Base-by-base conservation (phyloP, 1,140 invertebrate species). In the Probaryconus sp. region DNA sequence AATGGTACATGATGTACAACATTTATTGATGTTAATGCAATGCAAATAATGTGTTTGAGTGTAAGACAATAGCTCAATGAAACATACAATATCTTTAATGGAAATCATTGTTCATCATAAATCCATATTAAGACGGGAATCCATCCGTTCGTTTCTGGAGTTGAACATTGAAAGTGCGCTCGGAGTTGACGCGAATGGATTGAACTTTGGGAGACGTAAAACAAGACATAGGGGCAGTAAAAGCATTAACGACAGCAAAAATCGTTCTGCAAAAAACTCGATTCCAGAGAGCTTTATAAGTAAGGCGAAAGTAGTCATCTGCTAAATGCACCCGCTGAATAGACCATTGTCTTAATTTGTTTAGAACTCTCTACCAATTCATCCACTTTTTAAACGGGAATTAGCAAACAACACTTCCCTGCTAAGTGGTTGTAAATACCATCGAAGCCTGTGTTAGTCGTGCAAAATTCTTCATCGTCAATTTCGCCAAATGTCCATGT, bases 161-260 rank as follows among this genome's bases (percentile, higher is more conserved):
- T 17, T 0, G n/a, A 26, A 16, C 20, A 35, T 43, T 42, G 20
- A 64, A 53, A 64, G 60, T 30, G 60, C 51, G 50, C 14, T 16
- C 9, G 42, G 42, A 58, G 37, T 26, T 43, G 55, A 38, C 31
- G 30, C 60, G 53, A 21, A 40, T 42, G 53, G 65, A 76, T 67
- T 69, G 61, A 70, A 76, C 60, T 71, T 71, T 63, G 30, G 56
- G 31, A 53, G 60, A 71, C 56, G 56, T 71, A 76, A 76, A 76
- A 64, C 13, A 50, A 77, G 69, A 70, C 63, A 77, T 72, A 71
- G 43, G 42, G 68, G 64, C 70, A 68, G 50, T 77, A 73, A 73
- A 77, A 65, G 47, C 58, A 72, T 73, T 73, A 73, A 73, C 69
- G 68, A 65, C 63, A 43, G 53, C 56, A 63, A 72, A 72, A 68